A percentile compares a stretch with the other conserved stretches of the same genome.
Evolutionary conservation across 1,140 invertebrate species (phyloP).

Genomic region (Pygmarrhopalites habei): DNA sequence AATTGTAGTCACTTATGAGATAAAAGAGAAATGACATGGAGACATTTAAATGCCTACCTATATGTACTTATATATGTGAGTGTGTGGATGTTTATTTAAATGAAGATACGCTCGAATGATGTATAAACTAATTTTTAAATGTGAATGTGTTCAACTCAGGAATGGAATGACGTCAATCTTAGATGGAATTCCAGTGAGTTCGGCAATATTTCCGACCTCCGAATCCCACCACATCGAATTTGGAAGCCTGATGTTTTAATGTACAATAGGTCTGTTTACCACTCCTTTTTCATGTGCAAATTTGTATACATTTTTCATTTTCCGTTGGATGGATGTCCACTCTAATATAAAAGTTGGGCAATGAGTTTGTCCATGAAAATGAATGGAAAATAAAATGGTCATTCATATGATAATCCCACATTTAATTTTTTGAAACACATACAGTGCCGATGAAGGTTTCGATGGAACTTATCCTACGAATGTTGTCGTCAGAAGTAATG

Average conservation of each 20-base stretch:
- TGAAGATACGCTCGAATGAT: too few species aligned
- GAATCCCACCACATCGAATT: slow-evolving; percentile 89
- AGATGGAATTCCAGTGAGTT: slow-evolving; percentile 94
- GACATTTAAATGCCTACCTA: too few species aligned
- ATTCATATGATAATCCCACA: slow-evolving; percentile 71
- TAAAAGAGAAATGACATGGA: too few species aligned
- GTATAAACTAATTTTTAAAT: too few species aligned
- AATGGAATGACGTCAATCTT: slow-evolving; percentile 98
- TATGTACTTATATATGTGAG: neutral
- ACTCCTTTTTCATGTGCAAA: too few species aligned
- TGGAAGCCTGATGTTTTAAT: slow-evolving; percentile 99
- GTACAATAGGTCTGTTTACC: slow-evolving; percentile 84
- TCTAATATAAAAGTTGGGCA: too few species aligned
- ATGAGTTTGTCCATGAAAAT: neutral
- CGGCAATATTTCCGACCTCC: slow-evolving; percentile 89
- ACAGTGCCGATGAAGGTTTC: slow-evolving; percentile 96
- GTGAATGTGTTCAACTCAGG: too few species aligned
- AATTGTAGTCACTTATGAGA: too few species aligned
- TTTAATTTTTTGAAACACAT: slow-evolving; percentile 95
- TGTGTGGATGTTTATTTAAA: too few species aligned
- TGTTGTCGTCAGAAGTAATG: slow-evolving; percentile 88
- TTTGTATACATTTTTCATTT: too few species aligned
- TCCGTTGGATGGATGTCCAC: too few species aligned
- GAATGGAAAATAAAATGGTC: neutral
- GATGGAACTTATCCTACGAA: slow-evolving; percentile 92